Evolutionary conservation across 2,888 invertebrate genomes (phyloP).

Genomic region (Diaphora mendica): DNA sequence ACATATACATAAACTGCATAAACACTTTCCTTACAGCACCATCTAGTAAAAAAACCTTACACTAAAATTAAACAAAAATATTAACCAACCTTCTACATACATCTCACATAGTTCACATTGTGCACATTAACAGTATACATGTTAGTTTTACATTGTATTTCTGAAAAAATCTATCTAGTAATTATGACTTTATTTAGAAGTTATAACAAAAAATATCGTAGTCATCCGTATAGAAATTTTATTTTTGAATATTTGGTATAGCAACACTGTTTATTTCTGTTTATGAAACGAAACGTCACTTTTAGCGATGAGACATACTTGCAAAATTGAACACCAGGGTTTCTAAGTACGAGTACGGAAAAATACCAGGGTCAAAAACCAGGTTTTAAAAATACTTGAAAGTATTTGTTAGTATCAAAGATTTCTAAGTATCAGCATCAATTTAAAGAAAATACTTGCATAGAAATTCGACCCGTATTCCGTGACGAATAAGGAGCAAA

Average conservation of each 20-base stretch:
- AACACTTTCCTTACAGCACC: neutral
- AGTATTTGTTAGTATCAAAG: too few relatives aligned
- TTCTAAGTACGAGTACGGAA: too few relatives aligned
- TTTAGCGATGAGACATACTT: too few relatives aligned
- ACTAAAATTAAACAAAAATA: neutral
- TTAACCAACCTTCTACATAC: neutral
- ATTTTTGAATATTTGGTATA: conserved; percentile 11
- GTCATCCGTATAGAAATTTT: conserved; percentile 13
- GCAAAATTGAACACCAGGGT: too few relatives aligned
- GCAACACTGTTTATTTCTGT: conserved; percentile 47
- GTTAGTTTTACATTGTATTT: neutral
- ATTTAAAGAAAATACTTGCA: too few relatives aligned
- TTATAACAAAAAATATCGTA: neutral
- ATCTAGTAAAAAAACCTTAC: neutral
- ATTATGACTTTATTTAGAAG: neutral
- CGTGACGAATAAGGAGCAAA: too few relatives aligned
- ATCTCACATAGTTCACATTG: neutral
- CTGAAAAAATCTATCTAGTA: neutral
- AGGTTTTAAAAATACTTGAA: too few relatives aligned
- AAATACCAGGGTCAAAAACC: too few relatives aligned
- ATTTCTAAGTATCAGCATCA: too few relatives aligned
- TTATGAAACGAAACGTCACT: conserved; percentile 55
- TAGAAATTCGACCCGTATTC: too few relatives aligned
- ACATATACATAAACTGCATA: too few relatives aligned
- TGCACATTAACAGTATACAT: neutral